Evolutionary conservation across 1,140 invertebrate genomes (phyloP).

Genomic region (Drosophila takahashii): DNA sequence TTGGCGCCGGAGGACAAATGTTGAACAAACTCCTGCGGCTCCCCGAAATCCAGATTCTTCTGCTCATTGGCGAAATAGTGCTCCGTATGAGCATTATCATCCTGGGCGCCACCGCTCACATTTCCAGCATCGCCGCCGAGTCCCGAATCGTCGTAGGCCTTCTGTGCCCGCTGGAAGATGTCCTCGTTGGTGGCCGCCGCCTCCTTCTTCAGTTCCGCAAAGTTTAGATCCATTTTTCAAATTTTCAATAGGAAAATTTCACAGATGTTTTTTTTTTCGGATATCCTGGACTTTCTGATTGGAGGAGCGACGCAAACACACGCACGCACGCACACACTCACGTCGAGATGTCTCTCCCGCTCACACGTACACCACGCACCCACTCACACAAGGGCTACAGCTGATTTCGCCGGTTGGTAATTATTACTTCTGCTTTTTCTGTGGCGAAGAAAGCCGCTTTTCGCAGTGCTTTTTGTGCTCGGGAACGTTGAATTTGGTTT

Average conservation of each 20-base stretch:
- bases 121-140: slow-evolving; percentile 23
- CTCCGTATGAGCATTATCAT: slow-evolving; percentile 79
- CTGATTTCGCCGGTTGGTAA: slow-evolving; percentile 14
- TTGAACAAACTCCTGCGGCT: slow-evolving; percentile 77
- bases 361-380: slow-evolving; percentile 8
- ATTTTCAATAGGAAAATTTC: slow-evolving; percentile 14
- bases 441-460: neutral
- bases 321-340: slow-evolving; percentile 31
- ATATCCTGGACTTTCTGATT: slow-evolving; percentile 40
- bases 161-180: slow-evolving; percentile 59
- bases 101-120: slow-evolving; percentile 67
- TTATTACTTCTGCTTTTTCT: neutral
- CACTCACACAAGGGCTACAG: slow-evolving; percentile 7
- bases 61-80: slow-evolving; percentile 78
- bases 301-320: neutral
- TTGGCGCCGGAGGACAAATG: slow-evolving; percentile 75
- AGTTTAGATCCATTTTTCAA: slow-evolving; percentile 74
- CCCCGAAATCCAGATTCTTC: slow-evolving; percentile 72
- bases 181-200: slow-evolving; percentile 72
- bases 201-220: slow-evolving; percentile 78
- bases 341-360: slow-evolving; percentile 8
- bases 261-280: slow-evolving; percentile 15
- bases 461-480: slow-evolving; percentile 1
- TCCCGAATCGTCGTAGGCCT: slow-evolving; percentile 22
- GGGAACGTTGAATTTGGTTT: slow-evolving; percentile 5